These are phyloP conservation scores for Cataglyphis altisquamis DNA, from an alignment of 2,888 invertebrate species.

Conservation along the genomic window DNA sequence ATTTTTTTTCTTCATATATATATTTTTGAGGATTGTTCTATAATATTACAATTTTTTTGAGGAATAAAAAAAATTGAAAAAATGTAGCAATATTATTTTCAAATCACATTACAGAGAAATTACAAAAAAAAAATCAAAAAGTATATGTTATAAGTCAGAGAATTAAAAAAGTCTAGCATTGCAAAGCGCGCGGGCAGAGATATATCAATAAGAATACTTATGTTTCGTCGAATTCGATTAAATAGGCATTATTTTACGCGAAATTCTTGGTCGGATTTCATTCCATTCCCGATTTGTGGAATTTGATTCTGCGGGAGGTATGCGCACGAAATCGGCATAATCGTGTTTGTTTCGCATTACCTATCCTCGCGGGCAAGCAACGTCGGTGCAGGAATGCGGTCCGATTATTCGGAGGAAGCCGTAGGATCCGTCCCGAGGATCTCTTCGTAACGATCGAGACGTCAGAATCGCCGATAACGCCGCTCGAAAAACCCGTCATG, in stretches of 20 bases:
- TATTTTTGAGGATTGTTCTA: not conserved
- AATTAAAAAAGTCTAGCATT: not conserved
- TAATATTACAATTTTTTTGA: not conserved
- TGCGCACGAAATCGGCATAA: slow-evolving; percentile 51
- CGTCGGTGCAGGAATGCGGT: slow-evolving; percentile 59
- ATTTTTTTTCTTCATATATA: not conserved
- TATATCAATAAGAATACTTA: slow-evolving; percentile 17
- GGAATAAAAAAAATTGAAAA: slow-evolving; percentile 2
- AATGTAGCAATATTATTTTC: not conserved
- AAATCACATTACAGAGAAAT: not conserved
- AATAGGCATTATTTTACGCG: slow-evolving; percentile 33
- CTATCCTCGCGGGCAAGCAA: slow-evolving; percentile 51
- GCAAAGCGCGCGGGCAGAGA: not conserved
- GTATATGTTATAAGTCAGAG: not conserved
- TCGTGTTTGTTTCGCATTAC: slow-evolving; percentile 58
- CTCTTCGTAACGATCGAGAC: slow-evolving; percentile 65
- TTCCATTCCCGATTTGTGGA: slow-evolving; percentile 49
- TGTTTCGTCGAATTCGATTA: slow-evolving; percentile 24
- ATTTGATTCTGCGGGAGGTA: slow-evolving; percentile 44
- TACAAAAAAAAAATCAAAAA: too few species aligned
- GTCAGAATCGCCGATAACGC: slow-evolving; percentile 64
- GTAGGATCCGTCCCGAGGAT: slow-evolving; percentile 61
- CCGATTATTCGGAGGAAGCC: slow-evolving; percentile 63
- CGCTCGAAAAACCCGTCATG: slow-evolving; percentile 61
- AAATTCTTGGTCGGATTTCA: slow-evolving; percentile 36